Evolutionary conservation across 2,888 invertebrate species (phyloP).

Genomic region (Laspeyria flexula): DNA sequence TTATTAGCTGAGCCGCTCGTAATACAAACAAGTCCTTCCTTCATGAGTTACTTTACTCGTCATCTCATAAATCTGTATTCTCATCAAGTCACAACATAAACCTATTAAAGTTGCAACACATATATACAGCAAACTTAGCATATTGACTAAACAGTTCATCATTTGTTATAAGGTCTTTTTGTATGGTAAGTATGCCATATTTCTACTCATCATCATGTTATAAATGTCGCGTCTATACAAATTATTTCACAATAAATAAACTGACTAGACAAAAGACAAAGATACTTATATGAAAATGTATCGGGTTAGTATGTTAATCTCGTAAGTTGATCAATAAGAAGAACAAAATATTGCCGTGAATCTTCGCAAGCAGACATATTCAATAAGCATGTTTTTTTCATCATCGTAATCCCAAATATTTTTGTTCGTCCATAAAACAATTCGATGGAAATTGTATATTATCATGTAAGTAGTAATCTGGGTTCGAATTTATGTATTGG

Average conservation of each 20-base stretch:
- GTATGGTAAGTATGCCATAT: conserved; percentile 4
- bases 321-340: conserved; percentile 22
- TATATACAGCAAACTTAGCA: conserved; percentile 24
- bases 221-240: conserved; percentile 1
- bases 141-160: conserved; percentile 3
- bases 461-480: conserved; percentile 57
- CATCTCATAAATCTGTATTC: conserved; percentile 71
- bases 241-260: conserved; percentile 9
- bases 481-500: conserved; percentile 65
- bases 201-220: conserved; percentile 3
- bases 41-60: conserved; percentile 69
- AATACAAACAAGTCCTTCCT: conserved; percentile 77
- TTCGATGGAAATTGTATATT: conserved; percentile 41
- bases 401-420: conserved; percentile 28
- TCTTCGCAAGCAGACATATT: conserved; percentile 24
- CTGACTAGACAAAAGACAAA: conserved; percentile 16
- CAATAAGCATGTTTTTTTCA: conserved; percentile 37
- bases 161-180: neutral
- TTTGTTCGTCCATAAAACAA: conserved; percentile 35
- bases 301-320: conserved; percentile 26
- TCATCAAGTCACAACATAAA: conserved; percentile 59
- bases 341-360: conserved; percentile 28
- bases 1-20: conserved; percentile 79
- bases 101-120: conserved; percentile 48
- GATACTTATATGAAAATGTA: conserved; percentile 20